phyloP scores from a whole-genome alignment of 1,140 invertebrate genomes.

The Reticulitermes speratus region DNA sequence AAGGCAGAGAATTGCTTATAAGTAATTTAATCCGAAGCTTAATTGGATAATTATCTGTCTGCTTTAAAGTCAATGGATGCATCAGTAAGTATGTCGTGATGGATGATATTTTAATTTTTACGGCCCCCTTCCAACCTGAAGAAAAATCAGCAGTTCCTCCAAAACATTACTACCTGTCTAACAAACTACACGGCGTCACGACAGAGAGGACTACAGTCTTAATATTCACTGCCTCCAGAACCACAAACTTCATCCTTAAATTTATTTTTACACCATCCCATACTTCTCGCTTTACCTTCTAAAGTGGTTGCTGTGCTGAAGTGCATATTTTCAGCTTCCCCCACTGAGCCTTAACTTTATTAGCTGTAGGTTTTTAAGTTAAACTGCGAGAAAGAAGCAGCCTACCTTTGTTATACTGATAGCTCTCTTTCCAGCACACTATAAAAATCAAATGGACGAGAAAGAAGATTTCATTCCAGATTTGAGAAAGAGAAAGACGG shows the following conservation, averaged over 20 bases:
- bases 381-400: neutral
- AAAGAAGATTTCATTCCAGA: neutral
- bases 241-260: neutral
- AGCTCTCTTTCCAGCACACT: neutral
- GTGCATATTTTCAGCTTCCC: neutral
- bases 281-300: neutral
- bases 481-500: neutral
- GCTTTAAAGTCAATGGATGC: too few relatives aligned
- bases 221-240: too few relatives aligned
- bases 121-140: too few relatives aligned
- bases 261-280: neutral
- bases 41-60: too few relatives aligned
- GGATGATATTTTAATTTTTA: too few relatives aligned
- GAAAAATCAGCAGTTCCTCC: too few relatives aligned
- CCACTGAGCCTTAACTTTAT: neutral
- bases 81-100: too few relatives aligned
- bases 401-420: constrained; percentile 11
- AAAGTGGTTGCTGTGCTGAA: neutral
- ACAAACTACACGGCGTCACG: too few relatives aligned
- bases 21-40: too few relatives aligned
- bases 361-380: neutral
- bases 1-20: too few relatives aligned
- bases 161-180: too few relatives aligned
- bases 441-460: neutral
- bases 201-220: too few relatives aligned